Evolutionary conservation across 2,797 vertebrate species (phyloP), one percentile per base, ranked within the genome.

Genomic region (Enteromius fasciolatus): DNA sequence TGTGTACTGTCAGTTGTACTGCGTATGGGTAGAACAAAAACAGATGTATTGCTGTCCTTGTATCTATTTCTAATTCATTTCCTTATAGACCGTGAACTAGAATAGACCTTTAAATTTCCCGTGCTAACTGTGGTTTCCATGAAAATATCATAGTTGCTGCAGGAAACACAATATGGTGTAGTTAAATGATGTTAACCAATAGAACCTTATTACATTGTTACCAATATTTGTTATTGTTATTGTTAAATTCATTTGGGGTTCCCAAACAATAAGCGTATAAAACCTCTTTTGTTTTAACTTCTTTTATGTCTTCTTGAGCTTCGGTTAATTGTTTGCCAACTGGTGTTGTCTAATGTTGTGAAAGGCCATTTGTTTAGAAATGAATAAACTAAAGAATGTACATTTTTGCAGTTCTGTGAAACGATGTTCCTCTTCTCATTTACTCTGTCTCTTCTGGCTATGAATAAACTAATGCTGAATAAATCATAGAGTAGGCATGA

Each of bases 391-490:
- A n/a, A 57, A 54, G 64, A 15, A 9, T 64, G 64, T 54, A 12
- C 0, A 17, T 44, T 73, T 15, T 44, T 44, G 20, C 41, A 2
- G 10, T 46, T 74, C 25, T 83, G 4, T 57, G 25, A 6, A 31
- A 25, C 33, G 18, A 36, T 46, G 36, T 39, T 77, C 25, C 61
- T 75, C 17, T 39, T 72, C 10, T 61, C 12, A 15, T 72, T 15
- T 36, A 33, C 18, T 14, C 64, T 14, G 50, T 70, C 39, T 80
- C 52, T 41, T 72, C 52, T 46, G 4, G 25, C 52, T 80, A 61
- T 80, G 67, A 72, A 61, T 80, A 75, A 75, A 75, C 69, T 36
- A 33, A 20, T 54, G 50, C n/a, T 67, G 25, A 84, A 80, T 80
- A 80, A 80, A 57, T 69, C 70, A 76, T 48, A 46, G 39, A 69